These are phyloP conservation scores for Pteria penguin DNA, from an alignment of 2,888 invertebrate genomes.

Conservation along the genomic window DNA sequence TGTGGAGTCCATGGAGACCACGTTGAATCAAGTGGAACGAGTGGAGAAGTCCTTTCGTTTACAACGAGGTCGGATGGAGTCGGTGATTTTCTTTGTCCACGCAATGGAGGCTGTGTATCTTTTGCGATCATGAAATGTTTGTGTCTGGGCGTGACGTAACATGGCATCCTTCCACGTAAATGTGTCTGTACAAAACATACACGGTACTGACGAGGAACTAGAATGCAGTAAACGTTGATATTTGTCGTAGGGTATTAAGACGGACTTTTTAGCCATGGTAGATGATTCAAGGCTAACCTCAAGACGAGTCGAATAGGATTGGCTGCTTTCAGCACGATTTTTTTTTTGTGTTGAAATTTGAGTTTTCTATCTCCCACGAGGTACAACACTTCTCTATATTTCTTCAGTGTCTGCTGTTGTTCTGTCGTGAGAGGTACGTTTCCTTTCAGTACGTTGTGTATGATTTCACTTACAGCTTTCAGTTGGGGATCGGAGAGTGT, in stretches of 20 bases:
- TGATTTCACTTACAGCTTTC: constrained; percentile 28
- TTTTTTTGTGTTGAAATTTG: no score
- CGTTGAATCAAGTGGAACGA: no score
- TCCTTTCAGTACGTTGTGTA: constrained; percentile 9
- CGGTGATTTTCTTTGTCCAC: no score
- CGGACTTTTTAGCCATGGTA: not conserved
- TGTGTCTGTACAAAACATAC: not conserved
- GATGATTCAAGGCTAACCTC: not conserved
- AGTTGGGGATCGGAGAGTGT: no score
- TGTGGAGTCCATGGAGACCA: no score
- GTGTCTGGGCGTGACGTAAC: not conserved
- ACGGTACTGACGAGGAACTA: not conserved
- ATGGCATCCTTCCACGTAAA: not conserved
- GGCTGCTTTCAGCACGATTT: not conserved
- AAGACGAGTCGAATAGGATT: not conserved
- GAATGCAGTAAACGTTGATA: constrained; percentile 23
- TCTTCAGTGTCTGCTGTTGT: not conserved
- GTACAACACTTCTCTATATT: not conserved
- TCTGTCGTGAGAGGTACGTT: not conserved
- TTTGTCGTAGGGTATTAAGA: constrained; percentile 18
- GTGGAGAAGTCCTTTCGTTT: no score
- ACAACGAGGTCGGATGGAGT: no score
- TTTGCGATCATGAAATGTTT: no score
- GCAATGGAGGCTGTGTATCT: no score
- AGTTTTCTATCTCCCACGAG: no score